A percentile compares a stretch with the other conserved stretches of the same genome.
These are phyloP conservation scores for Hydropsyche betteni DNA, from an alignment of 2,888 invertebrate species.

Conservation along the genomic window DNA sequence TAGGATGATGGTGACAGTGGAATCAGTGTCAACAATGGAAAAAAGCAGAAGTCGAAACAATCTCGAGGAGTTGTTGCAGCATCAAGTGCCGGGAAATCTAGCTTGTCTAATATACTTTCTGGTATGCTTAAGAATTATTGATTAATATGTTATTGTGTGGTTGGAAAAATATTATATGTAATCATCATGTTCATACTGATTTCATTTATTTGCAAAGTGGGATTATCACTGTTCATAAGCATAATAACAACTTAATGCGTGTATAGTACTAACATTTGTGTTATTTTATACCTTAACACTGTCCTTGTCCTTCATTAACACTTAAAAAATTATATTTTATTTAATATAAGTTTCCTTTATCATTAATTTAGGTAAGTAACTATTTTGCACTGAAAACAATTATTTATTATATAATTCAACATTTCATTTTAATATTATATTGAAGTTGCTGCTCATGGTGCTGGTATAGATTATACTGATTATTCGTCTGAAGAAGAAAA, in stretches of 20 bases:
- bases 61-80: constrained; percentile 47
- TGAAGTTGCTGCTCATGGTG: constrained; percentile 66
- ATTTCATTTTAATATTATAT: constrained; percentile 17
- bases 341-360: not conserved
- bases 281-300: constrained; percentile 23
- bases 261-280: constrained; percentile 22
- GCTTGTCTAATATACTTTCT: constrained; percentile 52
- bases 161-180: constrained; percentile 51
- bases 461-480: constrained; percentile 69
- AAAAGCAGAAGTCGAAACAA: constrained; percentile 47
- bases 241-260: constrained; percentile 3
- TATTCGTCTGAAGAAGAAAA: constrained; percentile 63
- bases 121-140: constrained; percentile 50
- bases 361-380: constrained; percentile 15
- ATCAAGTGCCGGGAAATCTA: constrained; percentile 40
- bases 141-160: constrained; percentile 45
- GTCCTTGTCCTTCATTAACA: constrained; percentile 12
- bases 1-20: constrained; percentile 49
- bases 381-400: constrained; percentile 19
- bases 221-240: constrained; percentile 20
- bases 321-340: not conserved
- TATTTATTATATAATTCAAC: constrained; percentile 23
- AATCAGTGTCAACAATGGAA: constrained; percentile 38
- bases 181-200: constrained; percentile 35
- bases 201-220: constrained; percentile 25